Conservation (phyloP, 2,888 invertebrate genomes). For the Mylabris sibirica region DNA sequence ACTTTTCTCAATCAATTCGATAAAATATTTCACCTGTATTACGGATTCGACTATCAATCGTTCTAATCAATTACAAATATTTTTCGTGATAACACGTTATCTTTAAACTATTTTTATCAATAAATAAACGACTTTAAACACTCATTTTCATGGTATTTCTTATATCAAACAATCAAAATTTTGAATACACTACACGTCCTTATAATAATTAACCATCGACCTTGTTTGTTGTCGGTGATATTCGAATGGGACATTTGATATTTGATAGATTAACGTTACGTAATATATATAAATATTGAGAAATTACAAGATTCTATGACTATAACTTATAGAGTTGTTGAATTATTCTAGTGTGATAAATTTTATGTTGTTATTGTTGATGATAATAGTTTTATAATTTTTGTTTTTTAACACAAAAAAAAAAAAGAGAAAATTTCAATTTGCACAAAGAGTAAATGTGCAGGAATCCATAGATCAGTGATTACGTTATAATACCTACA, state of each 20-base stretch:
- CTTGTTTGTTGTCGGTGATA: too few relatives aligned
- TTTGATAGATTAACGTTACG: too few relatives aligned
- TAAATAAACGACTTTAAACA: neutral
- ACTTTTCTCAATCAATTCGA: neutral
- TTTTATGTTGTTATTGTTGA: neutral
- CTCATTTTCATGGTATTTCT: neutral
- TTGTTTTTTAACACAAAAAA: neutral
- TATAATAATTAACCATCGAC: too few relatives aligned
- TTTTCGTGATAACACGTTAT: neutral
- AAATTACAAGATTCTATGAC: too few relatives aligned
- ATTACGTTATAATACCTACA: conserved; percentile 3
- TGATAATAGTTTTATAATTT: neutral
- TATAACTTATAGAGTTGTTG: too few relatives aligned
- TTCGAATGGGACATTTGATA: neutral
- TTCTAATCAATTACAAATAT: too few relatives aligned
- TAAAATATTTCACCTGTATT: neutral
- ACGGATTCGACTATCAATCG: too few relatives aligned
- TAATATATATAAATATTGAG: too few relatives aligned
- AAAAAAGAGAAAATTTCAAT: neutral
- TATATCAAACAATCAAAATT: too few relatives aligned
- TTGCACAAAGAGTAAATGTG: neutral
- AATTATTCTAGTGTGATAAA: too few relatives aligned
- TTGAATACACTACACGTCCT: too few relatives aligned
- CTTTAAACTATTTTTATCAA: neutral
- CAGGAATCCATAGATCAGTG: conserved; percentile 4